These are phyloP conservation scores for Crocallis elinguaria DNA, from an alignment of 2,888 invertebrate genomes.

Conservation along the genomic window DNA sequence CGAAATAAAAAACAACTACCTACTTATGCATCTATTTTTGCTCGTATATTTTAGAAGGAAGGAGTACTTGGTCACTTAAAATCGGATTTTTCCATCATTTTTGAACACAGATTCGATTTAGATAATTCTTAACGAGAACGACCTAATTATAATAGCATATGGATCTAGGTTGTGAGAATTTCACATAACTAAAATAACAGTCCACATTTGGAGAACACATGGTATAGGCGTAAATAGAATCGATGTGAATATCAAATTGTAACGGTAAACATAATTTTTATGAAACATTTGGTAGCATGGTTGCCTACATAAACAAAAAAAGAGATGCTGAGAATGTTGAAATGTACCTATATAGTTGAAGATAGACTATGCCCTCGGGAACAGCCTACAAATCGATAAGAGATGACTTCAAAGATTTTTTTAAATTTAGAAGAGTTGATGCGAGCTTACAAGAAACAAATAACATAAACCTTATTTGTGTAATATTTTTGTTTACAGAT, in stretches of 20 bases:
- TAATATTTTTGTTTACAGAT: no score
- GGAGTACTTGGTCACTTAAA: no score
- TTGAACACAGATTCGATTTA: neutral
- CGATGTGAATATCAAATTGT: neutral
- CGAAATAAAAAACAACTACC: no score
- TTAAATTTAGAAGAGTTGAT: neutral
- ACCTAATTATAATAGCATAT: constrained; percentile 28
- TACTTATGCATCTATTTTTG: no score
- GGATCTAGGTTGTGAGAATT: constrained; percentile 30
- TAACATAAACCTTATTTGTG: no score
- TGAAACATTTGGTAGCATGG: neutral
- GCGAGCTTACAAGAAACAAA: no score
- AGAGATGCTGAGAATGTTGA: no score
- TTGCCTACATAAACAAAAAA: no score
- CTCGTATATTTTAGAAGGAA: no score
- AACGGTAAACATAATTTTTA: neutral
- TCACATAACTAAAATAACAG: constrained; percentile 35
- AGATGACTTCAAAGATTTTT: neutral
- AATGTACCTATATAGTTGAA: no score
- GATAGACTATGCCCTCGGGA: no score
- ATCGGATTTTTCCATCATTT: neutral
- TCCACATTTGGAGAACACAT: constrained; percentile 48
- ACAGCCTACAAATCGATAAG: neutral
- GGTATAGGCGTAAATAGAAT: constrained; percentile 21
- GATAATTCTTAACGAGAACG: constrained; percentile 3